phyloP scores from a whole-genome alignment of 2,888 invertebrate species.

The Brenthis ino region DNA sequence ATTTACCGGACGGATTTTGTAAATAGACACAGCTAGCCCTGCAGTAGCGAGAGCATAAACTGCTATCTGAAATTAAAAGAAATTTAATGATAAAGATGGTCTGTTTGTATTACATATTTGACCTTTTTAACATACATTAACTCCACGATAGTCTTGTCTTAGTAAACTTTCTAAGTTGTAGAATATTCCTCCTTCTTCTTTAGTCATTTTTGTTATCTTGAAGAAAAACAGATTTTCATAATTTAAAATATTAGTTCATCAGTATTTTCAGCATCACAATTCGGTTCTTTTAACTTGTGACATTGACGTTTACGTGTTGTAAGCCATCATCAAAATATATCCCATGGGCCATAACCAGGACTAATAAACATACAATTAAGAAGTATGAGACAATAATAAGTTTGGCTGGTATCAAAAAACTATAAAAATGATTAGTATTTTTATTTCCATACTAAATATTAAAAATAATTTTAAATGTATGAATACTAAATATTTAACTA shows the following conservation, averaged over 20 bases:
- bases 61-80: conserved; percentile 73
- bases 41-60: conserved; percentile 83
- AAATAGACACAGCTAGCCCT: conserved; percentile 79
- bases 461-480: background rate
- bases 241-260: conserved; percentile 63
- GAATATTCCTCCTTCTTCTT: conserved; percentile 60
- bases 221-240: conserved; percentile 52
- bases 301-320: conserved; percentile 27
- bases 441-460: too few species aligned
- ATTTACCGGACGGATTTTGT: conserved; percentile 84
- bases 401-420: too few species aligned
- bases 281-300: conserved; percentile 33
- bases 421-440: too few species aligned
- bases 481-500: too few species aligned
- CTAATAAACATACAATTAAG: too few species aligned
- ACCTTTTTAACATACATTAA: conserved; percentile 62
- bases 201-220: conserved; percentile 59
- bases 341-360: too few species aligned
- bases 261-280: conserved; percentile 58
- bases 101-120: conserved; percentile 19
- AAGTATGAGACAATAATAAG: too few species aligned
- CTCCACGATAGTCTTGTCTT: conserved; percentile 74
- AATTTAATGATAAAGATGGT: conserved; percentile 37
- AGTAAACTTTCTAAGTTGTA: conserved; percentile 61
- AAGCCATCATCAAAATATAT: too few species aligned